Evolutionary conservation across 1,140 invertebrate species (phyloP).

Genomic region (Acyrthosiphon pisum): DNA sequence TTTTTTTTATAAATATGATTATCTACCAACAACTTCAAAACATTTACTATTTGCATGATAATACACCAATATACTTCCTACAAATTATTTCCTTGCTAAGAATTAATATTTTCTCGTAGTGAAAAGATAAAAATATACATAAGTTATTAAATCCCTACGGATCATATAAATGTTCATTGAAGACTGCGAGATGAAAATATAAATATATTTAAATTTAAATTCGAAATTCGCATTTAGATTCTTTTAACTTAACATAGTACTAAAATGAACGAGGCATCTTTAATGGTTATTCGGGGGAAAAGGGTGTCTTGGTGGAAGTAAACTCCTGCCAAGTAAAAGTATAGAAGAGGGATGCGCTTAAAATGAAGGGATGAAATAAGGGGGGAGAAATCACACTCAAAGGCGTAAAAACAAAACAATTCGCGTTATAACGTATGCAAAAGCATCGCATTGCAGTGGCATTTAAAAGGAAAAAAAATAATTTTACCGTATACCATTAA

Average conservation of each 20-base stretch:
- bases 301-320: constrained; percentile 8
- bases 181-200: constrained; percentile 1
- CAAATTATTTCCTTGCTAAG: background rate
- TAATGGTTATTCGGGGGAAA: constrained; percentile 15
- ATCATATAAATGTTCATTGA: background rate
- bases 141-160: background rate
- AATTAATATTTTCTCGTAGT: background rate
- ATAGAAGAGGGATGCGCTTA: background rate
- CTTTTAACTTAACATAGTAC: background rate
- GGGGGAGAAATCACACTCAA: background rate
- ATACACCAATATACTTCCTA: background rate
- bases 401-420: constrained; percentile 30
- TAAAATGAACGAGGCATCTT: constrained; percentile 28
- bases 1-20: background rate
- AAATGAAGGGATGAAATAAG: constrained; percentile 9
- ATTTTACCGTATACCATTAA: background rate
- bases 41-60: background rate
- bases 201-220: constrained; percentile 43
- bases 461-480: constrained; percentile 14
- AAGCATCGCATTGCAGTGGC: background rate
- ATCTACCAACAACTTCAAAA: background rate
- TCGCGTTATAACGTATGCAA: background rate
- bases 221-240: constrained; percentile 10
- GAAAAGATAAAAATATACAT: background rate
- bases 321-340: background rate